Conservation (phyloP, 2,888 invertebrate genomes). For the Tipula helvola region DNA sequence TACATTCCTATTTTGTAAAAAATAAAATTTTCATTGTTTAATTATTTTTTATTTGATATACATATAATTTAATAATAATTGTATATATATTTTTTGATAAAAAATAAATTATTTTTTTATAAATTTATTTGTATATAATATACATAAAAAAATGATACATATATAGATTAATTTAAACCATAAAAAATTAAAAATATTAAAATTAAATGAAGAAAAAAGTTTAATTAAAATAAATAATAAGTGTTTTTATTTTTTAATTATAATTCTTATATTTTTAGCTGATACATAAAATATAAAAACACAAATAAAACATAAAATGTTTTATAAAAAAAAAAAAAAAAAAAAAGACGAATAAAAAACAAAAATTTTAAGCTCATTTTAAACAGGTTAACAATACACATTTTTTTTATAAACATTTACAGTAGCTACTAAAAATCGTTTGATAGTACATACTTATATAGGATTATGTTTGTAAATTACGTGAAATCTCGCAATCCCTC, state of each 20-base stretch:
- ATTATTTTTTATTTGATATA: neutral
- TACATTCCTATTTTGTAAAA: neutral
- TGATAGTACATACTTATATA: neutral
- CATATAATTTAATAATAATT: neutral
- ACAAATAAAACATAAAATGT: neutral
- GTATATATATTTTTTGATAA: constrained; percentile 4
- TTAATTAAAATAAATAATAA: neutral
- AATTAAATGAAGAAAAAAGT: neutral
- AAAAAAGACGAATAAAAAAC: neutral
- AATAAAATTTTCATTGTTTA: neutral
- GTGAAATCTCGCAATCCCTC: neutral
- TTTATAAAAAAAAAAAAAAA: neutral
- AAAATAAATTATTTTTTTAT: constrained; percentile 4
- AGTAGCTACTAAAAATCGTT: neutral
- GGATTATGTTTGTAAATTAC: constrained; percentile 4
- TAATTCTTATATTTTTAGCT: neutral
- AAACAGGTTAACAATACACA: neutral
- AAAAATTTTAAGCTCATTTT: neutral
- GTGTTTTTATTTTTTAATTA: neutral
- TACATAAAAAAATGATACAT: neutral
- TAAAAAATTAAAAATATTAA: neutral
- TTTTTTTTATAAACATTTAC: neutral
- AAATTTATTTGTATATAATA: constrained; percentile 4
- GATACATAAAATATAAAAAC: neutral
- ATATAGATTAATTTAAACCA: neutral